Percentiles rank a stretch among this genome's conserved stretches.
These are phyloP conservation scores for Eupristina koningsbergeri DNA, from an alignment of 1,140 invertebrate genomes.

Conservation along the genomic window DNA sequence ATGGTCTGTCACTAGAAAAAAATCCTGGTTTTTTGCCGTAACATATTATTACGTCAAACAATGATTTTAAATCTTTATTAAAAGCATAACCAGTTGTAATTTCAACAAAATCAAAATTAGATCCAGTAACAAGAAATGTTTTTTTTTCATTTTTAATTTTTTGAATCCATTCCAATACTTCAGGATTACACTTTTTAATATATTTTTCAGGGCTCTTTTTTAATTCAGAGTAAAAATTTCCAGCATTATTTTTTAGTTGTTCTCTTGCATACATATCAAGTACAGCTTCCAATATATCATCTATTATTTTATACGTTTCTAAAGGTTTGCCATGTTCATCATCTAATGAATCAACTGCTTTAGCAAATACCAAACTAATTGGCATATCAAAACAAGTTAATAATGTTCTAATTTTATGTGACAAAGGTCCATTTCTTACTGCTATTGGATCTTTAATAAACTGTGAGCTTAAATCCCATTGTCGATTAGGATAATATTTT, in stretches of 20 bases:
- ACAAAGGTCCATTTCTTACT: conserved; percentile 78
- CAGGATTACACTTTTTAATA: conserved; percentile 76
- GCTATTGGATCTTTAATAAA: conserved; percentile 76
- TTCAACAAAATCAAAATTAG: conserved; percentile 82
- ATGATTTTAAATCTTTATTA: conserved; percentile 80
- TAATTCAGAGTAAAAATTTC: conserved; percentile 78
- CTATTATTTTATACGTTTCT: conserved; percentile 77
- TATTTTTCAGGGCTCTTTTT: conserved; percentile 79
- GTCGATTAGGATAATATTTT: conserved; percentile 75
- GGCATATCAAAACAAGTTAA: conserved; percentile 87
- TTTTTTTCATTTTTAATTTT: conserved; percentile 75
- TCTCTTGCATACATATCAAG: conserved; percentile 78
- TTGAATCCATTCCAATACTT: conserved; percentile 79
- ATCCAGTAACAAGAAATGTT: conserved; percentile 84
- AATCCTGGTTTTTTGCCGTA: conserved; percentile 86
- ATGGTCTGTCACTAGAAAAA: conserved; percentile 78
- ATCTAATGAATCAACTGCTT: conserved; percentile 82
- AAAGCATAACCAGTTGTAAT: conserved; percentile 79
- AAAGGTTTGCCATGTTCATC: conserved; percentile 68
- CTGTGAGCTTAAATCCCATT: conserved; percentile 76
- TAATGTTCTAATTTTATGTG: conserved; percentile 77
- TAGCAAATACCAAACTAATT: conserved; percentile 79
- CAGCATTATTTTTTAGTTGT: conserved; percentile 75
- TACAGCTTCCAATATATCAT: conserved; percentile 78
- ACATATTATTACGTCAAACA: conserved; percentile 83